Percentiles rank a stretch among this genome's conserved stretches.
These are phyloP conservation scores for Sminthopsis crassicaudata DNA, from an alignment of 2,113 vertebrate genomes.

Conservation along the genomic window DNA sequence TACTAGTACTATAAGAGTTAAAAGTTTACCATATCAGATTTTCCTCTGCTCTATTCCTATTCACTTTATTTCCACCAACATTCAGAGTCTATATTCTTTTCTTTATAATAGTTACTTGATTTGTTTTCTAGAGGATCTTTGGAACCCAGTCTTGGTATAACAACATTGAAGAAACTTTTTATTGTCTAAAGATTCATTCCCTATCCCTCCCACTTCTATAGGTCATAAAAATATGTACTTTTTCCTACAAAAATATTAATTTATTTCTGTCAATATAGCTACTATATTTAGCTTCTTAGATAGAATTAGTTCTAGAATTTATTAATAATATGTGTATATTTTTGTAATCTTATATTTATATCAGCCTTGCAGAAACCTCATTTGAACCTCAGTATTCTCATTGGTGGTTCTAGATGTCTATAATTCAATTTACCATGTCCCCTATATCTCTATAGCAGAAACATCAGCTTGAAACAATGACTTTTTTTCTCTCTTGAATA, in stretches of 20 bases:
- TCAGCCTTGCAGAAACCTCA: slow-evolving; percentile 13
- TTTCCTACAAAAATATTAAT: slow-evolving; percentile 37
- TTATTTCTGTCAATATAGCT: slow-evolving; percentile 51
- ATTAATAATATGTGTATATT: slow-evolving; percentile 38
- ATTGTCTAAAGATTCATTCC: slow-evolving; percentile 60
- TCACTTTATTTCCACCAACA: neutral
- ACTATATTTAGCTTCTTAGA: slow-evolving; percentile 25
- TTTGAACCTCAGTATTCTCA: slow-evolving; percentile 39
- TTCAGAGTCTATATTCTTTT: slow-evolving; percentile 22
- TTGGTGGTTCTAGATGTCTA: slow-evolving; percentile 3
- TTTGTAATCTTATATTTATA: slow-evolving; percentile 46
- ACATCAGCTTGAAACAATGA: neutral
- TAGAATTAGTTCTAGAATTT: slow-evolving; percentile 51
- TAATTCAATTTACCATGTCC: neutral
- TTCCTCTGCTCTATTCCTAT: slow-evolving; percentile 30
- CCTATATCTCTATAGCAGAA: slow-evolving; percentile 1
- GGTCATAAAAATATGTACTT: slow-evolving; percentile 64
- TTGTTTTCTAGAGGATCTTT: slow-evolving; percentile 42
- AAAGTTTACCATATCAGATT: neutral
- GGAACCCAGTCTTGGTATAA: slow-evolving; percentile 37
- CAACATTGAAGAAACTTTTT: slow-evolving; percentile 47
- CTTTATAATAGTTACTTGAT: neutral
- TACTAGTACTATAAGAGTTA: slow-evolving; percentile 17
- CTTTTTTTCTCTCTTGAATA: slow-evolving; percentile 25
- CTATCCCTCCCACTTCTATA: slow-evolving; percentile 4